Conservation (phyloP, 2,888 invertebrate genomes). For the Colletes collaris region DNA sequence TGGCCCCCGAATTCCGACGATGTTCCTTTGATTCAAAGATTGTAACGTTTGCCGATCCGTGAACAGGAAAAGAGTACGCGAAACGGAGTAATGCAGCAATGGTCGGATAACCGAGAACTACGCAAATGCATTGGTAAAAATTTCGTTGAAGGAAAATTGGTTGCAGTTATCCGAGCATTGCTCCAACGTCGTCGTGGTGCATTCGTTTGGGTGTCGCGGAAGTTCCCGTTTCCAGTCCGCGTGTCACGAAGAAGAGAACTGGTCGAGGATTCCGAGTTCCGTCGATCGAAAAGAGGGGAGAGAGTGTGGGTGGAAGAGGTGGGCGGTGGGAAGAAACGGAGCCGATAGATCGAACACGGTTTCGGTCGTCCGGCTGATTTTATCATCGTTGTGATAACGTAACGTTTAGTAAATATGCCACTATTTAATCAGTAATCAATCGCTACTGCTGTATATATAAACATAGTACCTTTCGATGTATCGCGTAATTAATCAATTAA, state of each 20-base stretch:
- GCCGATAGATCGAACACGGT: conserved; percentile 38
- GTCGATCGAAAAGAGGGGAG: not conserved
- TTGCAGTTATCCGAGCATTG: too few species aligned
- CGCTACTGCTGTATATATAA: conserved; percentile 80
- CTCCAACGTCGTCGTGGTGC: not conserved
- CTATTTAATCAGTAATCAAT: conserved; percentile 82
- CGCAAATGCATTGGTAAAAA: too few species aligned
- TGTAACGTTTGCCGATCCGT: not conserved
- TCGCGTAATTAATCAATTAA: conserved; percentile 76
- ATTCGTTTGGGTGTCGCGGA: not conserved
- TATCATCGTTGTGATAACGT: conserved; percentile 83
- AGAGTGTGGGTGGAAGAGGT: not conserved
- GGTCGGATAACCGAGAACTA: too few species aligned
- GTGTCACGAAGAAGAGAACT: conserved; percentile 27
- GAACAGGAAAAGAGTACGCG: not conserved
- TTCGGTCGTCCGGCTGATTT: conserved; percentile 71
- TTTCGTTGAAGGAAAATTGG: too few species aligned
- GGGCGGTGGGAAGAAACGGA: conserved; percentile 17
- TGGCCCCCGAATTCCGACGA: conserved; percentile 11
- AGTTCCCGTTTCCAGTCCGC: conserved; percentile 23
- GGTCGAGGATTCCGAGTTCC: conserved; percentile 33
- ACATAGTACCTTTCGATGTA: conserved; percentile 80
- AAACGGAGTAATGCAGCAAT: not conserved
- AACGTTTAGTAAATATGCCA: conserved; percentile 78
- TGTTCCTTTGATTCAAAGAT: conserved; percentile 18